Conservation (phyloP, 2,888 invertebrate species). For the Dicyrtomina minuta region DNA sequence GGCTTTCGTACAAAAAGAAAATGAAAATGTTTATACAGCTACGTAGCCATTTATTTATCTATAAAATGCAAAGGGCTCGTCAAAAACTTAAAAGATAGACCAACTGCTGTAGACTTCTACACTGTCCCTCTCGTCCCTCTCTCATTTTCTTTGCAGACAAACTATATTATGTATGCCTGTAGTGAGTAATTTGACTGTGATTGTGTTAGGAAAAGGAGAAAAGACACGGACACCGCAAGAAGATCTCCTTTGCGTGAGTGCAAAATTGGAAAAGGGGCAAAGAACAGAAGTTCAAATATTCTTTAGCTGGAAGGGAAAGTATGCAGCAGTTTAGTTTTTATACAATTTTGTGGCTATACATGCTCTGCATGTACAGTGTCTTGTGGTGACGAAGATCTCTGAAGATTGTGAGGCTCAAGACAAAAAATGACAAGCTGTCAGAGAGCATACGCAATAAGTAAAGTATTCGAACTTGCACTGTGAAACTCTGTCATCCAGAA, state of each 20-base stretch:
- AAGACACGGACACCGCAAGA: neutral
- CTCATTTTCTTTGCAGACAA: neutral
- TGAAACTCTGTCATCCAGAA: no score
- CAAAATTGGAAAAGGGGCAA: neutral
- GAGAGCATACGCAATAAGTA: constrained; percentile 5
- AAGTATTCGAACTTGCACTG: constrained; percentile 1
- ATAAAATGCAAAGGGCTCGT: no score
- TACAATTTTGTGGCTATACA: no score
- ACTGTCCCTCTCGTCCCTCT: neutral
- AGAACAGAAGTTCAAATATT: neutral
- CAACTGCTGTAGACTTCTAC: neutral
- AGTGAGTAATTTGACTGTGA: neutral
- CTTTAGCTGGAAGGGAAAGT: neutral
- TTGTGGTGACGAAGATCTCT: constrained; percentile 1
- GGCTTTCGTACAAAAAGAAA: no score
- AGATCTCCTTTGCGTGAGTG: neutral
- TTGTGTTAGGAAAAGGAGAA: neutral
- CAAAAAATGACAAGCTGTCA: constrained; percentile 28
- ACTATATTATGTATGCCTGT: neutral
- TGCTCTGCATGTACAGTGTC: neutral
- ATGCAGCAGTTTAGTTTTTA: neutral
- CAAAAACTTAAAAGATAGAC: no score
- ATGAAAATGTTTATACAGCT: no score
- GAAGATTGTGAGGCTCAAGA: constrained; percentile 18
- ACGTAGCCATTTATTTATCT: no score